Evolutionary conservation across 2,113 vertebrate genomes (phyloP), one percentile per base, ranked within the genome.

Genomic region (Cyanocitta stelleri): DNA sequence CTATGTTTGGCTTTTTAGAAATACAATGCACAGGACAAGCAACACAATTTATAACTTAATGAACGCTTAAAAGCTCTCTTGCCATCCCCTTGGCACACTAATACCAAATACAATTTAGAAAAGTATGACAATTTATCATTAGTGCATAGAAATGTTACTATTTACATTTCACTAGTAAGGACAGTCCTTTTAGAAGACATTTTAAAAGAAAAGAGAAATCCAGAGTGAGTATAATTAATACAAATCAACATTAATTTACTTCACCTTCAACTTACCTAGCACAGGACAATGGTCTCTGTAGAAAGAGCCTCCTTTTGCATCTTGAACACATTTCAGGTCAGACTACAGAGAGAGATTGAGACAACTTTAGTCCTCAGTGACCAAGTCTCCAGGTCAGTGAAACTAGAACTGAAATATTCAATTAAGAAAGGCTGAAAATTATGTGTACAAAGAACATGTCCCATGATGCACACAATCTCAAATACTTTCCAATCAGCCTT

Each of bases 201-300:
- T 49, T 86, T 9, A 77, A 85, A 75, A 62, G 26, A 13, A 87
- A 68, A 73, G 29, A 67, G 11, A 88, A 93, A 88, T 64, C 5
- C 37, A 80, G 29, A 41, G 19, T 56, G 43, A 39, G 4, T 10
- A 41, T 14, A 44, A 73, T 54, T 76, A 73, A 69, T 9, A 79
- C 22, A 80, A 63, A 51, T 35, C 15, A 67, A 74, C 8, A 63
- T 19, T 27, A 81, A 89, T n/a, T 89, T 58, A 82, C 55, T 44
- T 79, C 39, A 14, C 41, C 55, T 59, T 55, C 87, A 92, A 98
- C 99, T 99, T 96, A 99, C 99, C 99, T 95, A 99, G 96, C 69
- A 99, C 99, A 90, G 99, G 99, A 95, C 99, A 99, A 95, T 99
- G 99, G 97, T 99, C 99, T 98, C 99, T 98, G 98, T 99, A 99